phyloP scores from a whole-genome alignment of 2,113 vertebrate genomes.

The Ceratotherium simum region DNA sequence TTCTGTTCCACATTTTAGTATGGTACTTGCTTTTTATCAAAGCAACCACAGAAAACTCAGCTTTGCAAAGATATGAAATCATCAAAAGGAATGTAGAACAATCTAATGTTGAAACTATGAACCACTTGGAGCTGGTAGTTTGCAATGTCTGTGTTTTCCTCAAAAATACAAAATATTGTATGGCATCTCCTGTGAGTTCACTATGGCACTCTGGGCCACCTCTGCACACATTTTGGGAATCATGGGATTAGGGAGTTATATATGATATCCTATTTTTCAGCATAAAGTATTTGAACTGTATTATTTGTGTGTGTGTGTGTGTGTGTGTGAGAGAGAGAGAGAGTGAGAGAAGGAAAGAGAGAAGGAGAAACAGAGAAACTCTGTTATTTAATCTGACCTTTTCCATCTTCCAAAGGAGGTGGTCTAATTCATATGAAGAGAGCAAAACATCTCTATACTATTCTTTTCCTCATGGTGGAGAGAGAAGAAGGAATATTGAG shows the following conservation, averaged over 20 bases:
- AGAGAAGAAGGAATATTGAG: not conserved
- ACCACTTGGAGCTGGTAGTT: not conserved
- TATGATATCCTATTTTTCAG: not conserved
- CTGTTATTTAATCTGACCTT: not conserved
- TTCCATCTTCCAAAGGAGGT: slow-evolving; percentile 11
- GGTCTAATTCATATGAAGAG: not conserved
- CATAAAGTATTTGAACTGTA: not conserved
- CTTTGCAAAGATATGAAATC: not conserved
- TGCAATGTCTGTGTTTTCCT: not conserved
- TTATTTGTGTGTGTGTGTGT: not conserved
- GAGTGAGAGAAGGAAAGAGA: not conserved
- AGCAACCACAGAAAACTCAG: not conserved
- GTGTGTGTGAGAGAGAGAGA: too few species aligned
- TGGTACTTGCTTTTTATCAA: not conserved
- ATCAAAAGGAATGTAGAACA: not conserved
- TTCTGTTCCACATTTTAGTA: not conserved
- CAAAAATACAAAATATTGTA: not conserved
- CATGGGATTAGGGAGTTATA: not conserved
- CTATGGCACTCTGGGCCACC: not conserved
- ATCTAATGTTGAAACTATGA: not conserved
- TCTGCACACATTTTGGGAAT: not conserved
- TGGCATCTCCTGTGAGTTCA: not conserved
- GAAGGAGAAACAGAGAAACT: not conserved
- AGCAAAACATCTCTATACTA: not conserved
- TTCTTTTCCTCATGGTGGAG: not conserved